Conservation (phyloP, 2,797 vertebrate species). For the Pantherophis alleghaniensis region DNA sequence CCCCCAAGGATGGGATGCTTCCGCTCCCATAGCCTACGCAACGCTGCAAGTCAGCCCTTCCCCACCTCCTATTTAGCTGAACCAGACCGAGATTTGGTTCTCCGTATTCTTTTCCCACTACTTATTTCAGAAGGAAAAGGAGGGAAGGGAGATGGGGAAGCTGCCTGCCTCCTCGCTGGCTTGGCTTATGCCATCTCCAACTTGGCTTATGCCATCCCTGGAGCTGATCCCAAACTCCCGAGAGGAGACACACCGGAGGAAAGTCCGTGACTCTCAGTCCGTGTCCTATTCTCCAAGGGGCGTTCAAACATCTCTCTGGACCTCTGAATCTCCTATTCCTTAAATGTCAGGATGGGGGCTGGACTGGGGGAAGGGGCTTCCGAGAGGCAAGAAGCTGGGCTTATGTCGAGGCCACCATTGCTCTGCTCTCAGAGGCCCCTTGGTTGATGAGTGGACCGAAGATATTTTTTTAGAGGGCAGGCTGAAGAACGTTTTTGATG, state of each 20-base stretch:
- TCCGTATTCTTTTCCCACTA: rapidly evolving
- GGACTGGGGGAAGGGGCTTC: not conserved
- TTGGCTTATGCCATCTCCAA: not conserved
- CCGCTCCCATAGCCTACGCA: not conserved
- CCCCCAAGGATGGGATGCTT: not conserved
- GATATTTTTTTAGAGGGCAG: not conserved
- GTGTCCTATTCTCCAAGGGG: not conserved
- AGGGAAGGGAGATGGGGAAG: not conserved
- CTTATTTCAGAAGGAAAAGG: not conserved
- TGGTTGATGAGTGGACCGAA: too few relatives aligned
- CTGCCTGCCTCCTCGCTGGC: not conserved
- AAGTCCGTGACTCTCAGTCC: rapidly evolving
- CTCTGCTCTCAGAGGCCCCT: not conserved
- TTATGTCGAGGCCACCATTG: not conserved
- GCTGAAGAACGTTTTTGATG: not conserved
- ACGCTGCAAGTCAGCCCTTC: not conserved
- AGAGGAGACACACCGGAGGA: not conserved
- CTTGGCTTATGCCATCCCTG: not conserved
- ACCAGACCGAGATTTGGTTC: not conserved
- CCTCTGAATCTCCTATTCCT: not conserved
- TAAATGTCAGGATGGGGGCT: not conserved
- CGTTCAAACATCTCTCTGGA: too few relatives aligned
- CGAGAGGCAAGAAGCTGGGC: not conserved
- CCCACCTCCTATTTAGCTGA: not conserved
- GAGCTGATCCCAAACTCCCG: not conserved